phyloP scores from a whole-genome alignment of 2,113 vertebrate species.

The Daphoenositta chrysoptera region DNA sequence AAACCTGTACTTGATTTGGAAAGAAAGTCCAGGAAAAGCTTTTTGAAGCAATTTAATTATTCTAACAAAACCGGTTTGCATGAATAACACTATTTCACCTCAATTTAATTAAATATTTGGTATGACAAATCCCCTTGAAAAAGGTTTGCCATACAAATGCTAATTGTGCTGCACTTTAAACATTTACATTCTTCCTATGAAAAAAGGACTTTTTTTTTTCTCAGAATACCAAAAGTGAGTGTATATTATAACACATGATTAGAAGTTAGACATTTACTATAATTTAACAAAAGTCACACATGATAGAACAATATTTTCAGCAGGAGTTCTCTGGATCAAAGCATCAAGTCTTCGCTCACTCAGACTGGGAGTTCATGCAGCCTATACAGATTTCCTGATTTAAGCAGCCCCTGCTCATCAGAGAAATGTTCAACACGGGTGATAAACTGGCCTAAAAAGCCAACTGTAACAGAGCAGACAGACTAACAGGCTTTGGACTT shows the following conservation, averaged over 20 bases:
- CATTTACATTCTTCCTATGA: not conserved
- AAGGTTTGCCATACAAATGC: not conserved
- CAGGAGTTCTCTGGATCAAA: not conserved
- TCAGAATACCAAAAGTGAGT: not conserved
- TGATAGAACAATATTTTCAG: not conserved
- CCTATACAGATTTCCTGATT: not conserved
- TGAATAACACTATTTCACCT: not conserved
- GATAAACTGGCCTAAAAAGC: not conserved
- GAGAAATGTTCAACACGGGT: not conserved
- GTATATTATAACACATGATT: not conserved
- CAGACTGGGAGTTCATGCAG: not conserved
- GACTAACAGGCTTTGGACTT: not conserved
- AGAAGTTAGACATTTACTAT: not conserved
- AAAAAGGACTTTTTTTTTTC: not conserved
- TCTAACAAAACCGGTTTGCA: not conserved
- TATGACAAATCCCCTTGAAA: not conserved
- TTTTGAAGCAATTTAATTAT: not conserved
- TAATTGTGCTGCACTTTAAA: not conserved
- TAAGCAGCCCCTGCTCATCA: not conserved
- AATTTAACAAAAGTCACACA: not conserved
- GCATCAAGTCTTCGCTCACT: not conserved
- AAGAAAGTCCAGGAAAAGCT: not conserved
- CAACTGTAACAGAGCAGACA: not conserved
- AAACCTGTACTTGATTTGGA: not conserved
- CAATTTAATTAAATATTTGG: conserved; percentile 19